Evolutionary conservation across 2,888 invertebrate species (phyloP).

Genomic region (Ligdia adustata): DNA sequence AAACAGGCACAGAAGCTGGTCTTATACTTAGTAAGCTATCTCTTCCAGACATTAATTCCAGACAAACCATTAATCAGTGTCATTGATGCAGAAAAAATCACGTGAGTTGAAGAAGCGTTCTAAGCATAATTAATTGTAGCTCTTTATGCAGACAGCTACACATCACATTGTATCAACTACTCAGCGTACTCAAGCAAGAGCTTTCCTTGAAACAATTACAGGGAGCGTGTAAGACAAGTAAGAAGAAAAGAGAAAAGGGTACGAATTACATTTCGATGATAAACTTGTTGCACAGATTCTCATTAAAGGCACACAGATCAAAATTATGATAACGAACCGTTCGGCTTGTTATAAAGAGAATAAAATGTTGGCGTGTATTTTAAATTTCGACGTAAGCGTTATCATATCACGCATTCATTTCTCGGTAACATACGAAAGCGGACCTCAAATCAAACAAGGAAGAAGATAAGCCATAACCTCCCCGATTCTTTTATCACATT

Average conservation of each 20-base stretch:
- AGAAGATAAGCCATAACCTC: slow-evolving; percentile 51
- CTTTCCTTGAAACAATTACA: neutral
- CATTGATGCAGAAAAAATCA: too few relatives aligned
- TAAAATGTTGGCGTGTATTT: slow-evolving; percentile 1
- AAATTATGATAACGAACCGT: slow-evolving; percentile 17
- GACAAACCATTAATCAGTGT: too few relatives aligned
- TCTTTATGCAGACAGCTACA: too few relatives aligned
- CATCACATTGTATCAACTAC: too few relatives aligned
- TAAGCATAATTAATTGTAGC: too few relatives aligned
- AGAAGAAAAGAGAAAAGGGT: slow-evolving; percentile 5
- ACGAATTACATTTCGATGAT: slow-evolving; percentile 5
- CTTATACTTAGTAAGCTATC: too few relatives aligned
- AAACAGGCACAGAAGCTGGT: too few relatives aligned
- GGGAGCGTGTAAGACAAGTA: neutral
- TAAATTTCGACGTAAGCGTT: slow-evolving; percentile 15
- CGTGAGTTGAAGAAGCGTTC: too few relatives aligned
- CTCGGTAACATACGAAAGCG: slow-evolving; percentile 42
- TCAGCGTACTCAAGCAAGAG: too few relatives aligned
- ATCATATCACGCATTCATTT: slow-evolving; percentile 41
- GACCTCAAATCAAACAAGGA: slow-evolving; percentile 51
- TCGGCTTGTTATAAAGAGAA: slow-evolving; percentile 10
- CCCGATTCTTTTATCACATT: slow-evolving; percentile 43
- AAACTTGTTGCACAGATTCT: slow-evolving; percentile 11
- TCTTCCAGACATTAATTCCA: too few relatives aligned
- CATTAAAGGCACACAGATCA: slow-evolving; percentile 16